phyloP scores from a whole-genome alignment of 64 coral and sea anemone genomes.

The Trachythela sp. region DNA sequence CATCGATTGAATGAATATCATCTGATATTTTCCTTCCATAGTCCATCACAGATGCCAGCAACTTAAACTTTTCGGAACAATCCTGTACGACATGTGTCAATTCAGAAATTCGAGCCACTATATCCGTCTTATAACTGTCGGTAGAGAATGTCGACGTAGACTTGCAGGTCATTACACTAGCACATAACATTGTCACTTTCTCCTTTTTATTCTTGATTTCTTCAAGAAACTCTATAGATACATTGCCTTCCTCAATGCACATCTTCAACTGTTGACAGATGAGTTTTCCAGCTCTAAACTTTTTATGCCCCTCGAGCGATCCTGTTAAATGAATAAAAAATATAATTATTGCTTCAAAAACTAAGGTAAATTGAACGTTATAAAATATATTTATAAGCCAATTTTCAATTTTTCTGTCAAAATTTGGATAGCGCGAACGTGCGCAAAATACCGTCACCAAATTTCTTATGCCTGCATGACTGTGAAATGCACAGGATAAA shows the following conservation, averaged over 20 bases:
- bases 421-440: too few species aligned
- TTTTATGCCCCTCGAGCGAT: neutral
- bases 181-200: neutral
- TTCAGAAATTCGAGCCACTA: neutral
- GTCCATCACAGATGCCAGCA: neutral
- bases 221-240: neutral
- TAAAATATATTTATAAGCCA: too few species aligned
- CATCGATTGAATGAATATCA: neutral
- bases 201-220: neutral
- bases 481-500: too few species aligned
- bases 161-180: neutral
- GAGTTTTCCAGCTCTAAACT: neutral
- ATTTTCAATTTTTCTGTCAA: too few species aligned
- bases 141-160: neutral
- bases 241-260: neutral
- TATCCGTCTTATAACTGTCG: neutral
- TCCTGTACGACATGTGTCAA: neutral
- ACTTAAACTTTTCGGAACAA: neutral
- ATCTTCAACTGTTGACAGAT: neutral
- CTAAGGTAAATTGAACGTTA: too few species aligned
- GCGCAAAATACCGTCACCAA: too few species aligned
- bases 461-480: too few species aligned
- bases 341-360: too few species aligned
- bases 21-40: neutral
- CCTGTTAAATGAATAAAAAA: neutral